phyloP scores from a whole-genome alignment of 2,113 vertebrate species.

The Lepisosteus osseus region DNA sequence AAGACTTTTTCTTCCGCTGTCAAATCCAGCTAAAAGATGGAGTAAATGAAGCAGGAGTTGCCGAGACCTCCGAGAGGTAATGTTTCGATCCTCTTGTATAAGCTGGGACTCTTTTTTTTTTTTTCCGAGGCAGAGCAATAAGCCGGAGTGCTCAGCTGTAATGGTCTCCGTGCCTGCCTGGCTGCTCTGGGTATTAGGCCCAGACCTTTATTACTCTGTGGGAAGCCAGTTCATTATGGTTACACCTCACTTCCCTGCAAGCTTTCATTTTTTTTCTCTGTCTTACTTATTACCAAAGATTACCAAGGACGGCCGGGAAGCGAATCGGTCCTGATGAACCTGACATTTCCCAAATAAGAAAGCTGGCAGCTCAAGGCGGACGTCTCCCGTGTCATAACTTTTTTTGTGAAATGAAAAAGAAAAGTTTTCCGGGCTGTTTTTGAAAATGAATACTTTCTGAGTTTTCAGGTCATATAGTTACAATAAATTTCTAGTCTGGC shows the following conservation, averaged over 20 bases:
- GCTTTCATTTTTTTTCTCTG: conserved; percentile 34
- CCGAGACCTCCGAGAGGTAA: background rate
- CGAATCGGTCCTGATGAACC: conserved; percentile 38
- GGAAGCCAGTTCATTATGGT: conserved; percentile 53
- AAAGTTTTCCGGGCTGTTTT: too few species aligned
- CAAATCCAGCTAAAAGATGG: background rate
- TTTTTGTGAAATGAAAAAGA: too few species aligned
- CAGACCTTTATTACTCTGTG: conserved; percentile 55
- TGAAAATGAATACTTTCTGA: too few species aligned
- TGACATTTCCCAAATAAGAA: conserved; percentile 52
- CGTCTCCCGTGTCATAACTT: too few species aligned
- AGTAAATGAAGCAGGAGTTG: background rate
- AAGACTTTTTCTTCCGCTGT: background rate
- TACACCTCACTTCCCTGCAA: conserved; percentile 36
- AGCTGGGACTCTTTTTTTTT: background rate
- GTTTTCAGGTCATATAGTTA: too few species aligned
- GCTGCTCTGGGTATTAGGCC: conserved; percentile 38
- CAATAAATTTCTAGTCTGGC: too few species aligned
- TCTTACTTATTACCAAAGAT: conserved; percentile 44
- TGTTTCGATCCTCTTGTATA: conserved; percentile 6
- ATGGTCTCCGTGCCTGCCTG: conserved; percentile 47
- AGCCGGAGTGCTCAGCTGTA: conserved; percentile 26
- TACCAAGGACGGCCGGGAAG: conserved; percentile 44
- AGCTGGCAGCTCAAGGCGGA: background rate
- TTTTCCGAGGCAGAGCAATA: conserved; percentile 34